phyloP scores from a whole-genome alignment of 1,140 invertebrate species.

The Planococcus citri region DNA sequence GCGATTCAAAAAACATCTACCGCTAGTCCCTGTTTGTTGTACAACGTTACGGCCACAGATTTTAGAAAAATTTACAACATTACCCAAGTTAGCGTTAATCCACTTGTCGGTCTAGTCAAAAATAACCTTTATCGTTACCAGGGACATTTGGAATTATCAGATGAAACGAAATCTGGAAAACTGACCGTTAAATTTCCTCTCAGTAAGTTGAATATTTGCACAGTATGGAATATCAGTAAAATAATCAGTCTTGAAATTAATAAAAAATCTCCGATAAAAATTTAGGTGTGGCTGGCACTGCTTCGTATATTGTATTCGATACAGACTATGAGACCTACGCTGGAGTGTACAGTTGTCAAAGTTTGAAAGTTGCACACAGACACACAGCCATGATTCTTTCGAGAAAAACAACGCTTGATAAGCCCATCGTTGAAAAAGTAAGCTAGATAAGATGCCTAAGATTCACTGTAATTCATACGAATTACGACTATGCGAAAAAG shows the following conservation, averaged over 20 bases:
- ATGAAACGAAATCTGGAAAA: slow-evolving; percentile 48
- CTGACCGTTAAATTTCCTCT: slow-evolving; percentile 65
- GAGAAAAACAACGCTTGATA: slow-evolving; percentile 51
- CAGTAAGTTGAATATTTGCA: slow-evolving; percentile 46
- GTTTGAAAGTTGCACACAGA: slow-evolving; percentile 54
- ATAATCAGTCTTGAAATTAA: not conserved
- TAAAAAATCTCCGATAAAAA: not conserved
- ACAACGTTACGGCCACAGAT: slow-evolving; percentile 56
- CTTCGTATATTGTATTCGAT: slow-evolving; percentile 55
- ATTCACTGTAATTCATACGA: not conserved
- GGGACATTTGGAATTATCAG: slow-evolving; percentile 50
- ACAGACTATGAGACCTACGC: slow-evolving; percentile 65
- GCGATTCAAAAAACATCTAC: slow-evolving; percentile 73
- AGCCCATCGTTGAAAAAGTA: slow-evolving; percentile 51
- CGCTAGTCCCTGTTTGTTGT: slow-evolving; percentile 59
- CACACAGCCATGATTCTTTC: slow-evolving; percentile 66
- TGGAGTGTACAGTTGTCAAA: slow-evolving; percentile 67
- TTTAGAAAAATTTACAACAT: slow-evolving; percentile 54
- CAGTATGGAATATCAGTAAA: not conserved
- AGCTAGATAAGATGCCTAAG: slow-evolving; percentile 26
- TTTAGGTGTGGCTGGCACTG: slow-evolving; percentile 55
- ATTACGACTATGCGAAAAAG: not conserved
- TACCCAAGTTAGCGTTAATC: slow-evolving; percentile 60
- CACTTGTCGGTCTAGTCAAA: slow-evolving; percentile 38
- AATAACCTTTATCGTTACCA: slow-evolving; percentile 60